Percentiles rank a stretch among this genome's conserved stretches.
These are phyloP conservation scores for Bungarus multicinctus DNA, from an alignment of 2,113 vertebrate species.

Conservation along the genomic window DNA sequence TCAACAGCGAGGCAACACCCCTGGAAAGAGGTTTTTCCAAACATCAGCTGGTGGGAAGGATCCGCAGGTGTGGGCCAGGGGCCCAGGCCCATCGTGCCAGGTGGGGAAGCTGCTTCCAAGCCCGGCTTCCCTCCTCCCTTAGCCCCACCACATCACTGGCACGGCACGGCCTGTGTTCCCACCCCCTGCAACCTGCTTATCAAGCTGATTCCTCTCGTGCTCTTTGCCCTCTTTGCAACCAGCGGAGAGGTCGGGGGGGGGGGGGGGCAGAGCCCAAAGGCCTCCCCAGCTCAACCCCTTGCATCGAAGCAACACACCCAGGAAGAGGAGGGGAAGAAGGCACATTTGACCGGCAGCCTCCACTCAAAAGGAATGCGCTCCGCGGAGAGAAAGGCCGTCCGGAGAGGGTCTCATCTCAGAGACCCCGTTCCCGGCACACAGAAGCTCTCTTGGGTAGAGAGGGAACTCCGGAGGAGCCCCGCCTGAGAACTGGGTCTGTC, in stretches of 20 bases:
- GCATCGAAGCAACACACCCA: neutral
- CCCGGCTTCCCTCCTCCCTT: neutral
- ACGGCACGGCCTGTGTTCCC: neutral
- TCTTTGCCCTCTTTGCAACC: neutral
- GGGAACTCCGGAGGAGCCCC: neutral
- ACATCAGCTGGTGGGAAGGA: neutral
- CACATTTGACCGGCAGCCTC: neutral
- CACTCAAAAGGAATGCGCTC: neutral
- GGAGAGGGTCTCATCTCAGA: neutral
- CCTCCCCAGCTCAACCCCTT: neutral
- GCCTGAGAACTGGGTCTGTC: neutral
- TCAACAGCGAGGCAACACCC: neutral
- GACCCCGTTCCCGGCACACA: fast-evolving
- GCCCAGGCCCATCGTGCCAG: neutral
- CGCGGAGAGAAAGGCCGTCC: neutral
- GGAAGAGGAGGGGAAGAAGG: neutral
- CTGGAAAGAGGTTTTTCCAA: neutral
- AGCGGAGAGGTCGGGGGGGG: too few relatives aligned
- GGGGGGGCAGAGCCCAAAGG: too few relatives aligned
- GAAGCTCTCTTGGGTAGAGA: neutral
- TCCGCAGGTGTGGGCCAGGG: neutral
- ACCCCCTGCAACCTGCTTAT: slow-evolving; percentile 31
- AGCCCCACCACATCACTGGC: neutral
- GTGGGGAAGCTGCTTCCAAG: too few relatives aligned
- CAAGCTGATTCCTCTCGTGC: slow-evolving; percentile 48